These are phyloP conservation scores for Gyrodactylus salaris DNA, from an alignment of 1,140 invertebrate genomes.

Conservation along the genomic window DNA sequence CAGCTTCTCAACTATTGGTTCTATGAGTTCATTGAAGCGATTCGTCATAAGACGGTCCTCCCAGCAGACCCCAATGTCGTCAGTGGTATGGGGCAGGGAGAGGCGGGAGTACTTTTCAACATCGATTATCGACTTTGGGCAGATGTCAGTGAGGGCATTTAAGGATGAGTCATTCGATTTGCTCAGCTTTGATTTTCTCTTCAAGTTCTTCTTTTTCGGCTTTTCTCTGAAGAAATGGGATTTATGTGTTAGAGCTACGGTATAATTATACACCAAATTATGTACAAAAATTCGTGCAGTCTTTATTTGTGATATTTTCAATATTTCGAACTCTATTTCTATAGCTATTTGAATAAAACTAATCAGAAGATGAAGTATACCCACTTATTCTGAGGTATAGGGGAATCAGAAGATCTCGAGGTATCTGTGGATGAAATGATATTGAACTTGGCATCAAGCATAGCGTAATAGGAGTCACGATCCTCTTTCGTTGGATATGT, in stretches of 20 bases:
- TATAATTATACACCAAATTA: too few relatives aligned
- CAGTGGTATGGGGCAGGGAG: neutral
- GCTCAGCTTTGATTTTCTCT: too few relatives aligned
- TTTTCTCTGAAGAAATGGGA: neutral
- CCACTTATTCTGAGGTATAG: too few relatives aligned
- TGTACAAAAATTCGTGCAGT: too few relatives aligned
- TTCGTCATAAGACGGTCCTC: neutral
- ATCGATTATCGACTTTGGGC: neutral
- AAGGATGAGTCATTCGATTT: too few relatives aligned
- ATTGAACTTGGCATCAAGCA: neutral
- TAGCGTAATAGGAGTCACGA: neutral
- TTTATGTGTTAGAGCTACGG: neutral
- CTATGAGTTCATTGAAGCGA: neutral
- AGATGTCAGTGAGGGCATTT: too few relatives aligned
- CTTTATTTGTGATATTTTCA: too few relatives aligned
- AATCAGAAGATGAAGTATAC: too few relatives aligned
- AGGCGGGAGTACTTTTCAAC: neutral
- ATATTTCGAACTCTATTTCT: too few relatives aligned
- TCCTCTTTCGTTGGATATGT: neutral
- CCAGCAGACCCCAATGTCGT: neutral
- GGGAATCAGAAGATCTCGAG: too few relatives aligned
- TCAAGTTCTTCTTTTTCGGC: neutral
- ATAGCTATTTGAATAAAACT: too few relatives aligned
- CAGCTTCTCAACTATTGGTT: neutral
- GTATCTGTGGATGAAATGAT: too few relatives aligned